Conservation (phyloP, 2,113 vertebrate species). For the Craseonycteris thonglongyai region DNA sequence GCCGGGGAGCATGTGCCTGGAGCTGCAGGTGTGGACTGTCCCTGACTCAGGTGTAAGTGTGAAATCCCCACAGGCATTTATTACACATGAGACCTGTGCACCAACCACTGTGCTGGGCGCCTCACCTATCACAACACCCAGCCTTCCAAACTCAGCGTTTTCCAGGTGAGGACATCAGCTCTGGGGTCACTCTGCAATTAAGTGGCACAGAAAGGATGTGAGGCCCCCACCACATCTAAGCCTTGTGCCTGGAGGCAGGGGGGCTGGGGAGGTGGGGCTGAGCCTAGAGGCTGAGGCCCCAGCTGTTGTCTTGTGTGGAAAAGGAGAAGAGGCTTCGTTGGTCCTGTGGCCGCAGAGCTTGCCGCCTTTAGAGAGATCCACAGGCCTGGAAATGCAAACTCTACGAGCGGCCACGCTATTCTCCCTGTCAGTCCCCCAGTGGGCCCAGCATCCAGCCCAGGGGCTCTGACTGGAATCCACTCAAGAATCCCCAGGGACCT, state of each 20-base stretch:
- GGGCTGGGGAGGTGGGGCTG: fast-evolving
- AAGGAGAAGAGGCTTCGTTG: neutral
- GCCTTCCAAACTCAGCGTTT: neutral
- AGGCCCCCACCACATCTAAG: neutral
- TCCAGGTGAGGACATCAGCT: neutral
- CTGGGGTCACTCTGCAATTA: neutral
- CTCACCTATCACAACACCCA: neutral
- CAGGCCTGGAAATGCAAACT: neutral
- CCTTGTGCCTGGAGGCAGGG: too few species aligned
- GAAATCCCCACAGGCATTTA: too few species aligned
- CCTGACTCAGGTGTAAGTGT: neutral
- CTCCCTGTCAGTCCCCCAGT: too few species aligned
- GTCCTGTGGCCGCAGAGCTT: neutral
- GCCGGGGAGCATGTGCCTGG: neutral
- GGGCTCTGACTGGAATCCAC: neutral
- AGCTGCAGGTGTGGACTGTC: neutral
- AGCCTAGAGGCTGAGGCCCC: neutral
- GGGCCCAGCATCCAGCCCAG: neutral
- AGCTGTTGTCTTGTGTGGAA: neutral
- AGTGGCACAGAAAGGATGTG: neutral
- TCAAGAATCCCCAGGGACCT: neutral
- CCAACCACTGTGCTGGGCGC: fast-evolving
- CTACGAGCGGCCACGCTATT: neutral
- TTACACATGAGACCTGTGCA: fast-evolving
- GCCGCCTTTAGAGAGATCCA: neutral